Conservation (phyloP, 2,797 vertebrate genomes). For the Muscicapa comitata region DNA sequence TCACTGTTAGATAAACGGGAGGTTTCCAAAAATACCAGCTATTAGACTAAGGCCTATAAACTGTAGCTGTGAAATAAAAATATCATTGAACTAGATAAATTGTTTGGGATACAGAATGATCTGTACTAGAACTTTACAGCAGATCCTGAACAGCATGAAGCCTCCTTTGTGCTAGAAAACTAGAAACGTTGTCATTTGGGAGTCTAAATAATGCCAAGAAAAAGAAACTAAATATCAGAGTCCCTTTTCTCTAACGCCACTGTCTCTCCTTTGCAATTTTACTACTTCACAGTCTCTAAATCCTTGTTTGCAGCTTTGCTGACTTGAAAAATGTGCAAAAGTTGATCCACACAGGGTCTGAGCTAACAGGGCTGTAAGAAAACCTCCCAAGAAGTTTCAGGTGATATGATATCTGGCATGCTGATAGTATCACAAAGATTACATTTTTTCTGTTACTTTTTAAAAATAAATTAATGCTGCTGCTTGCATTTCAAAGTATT, state of each 20-base stretch:
- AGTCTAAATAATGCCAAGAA: conserved; percentile 62
- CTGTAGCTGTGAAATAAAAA: conserved; percentile 37
- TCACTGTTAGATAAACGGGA: conserved; percentile 29
- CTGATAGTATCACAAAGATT: conserved; percentile 1
- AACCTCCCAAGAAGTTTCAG: conserved; percentile 48
- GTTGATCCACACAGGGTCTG: neutral
- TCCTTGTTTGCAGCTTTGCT: neutral
- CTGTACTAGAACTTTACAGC: conserved; percentile 41
- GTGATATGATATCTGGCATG: neutral
- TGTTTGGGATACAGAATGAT: conserved; percentile 59
- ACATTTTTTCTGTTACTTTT: neutral
- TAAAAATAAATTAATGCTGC: neutral
- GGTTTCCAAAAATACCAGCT: conserved; percentile 58
- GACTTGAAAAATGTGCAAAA: conserved; percentile 20
- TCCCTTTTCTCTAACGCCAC: neutral
- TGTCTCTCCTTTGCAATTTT: conserved; percentile 10
- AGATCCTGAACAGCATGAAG: conserved; percentile 37
- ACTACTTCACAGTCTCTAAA: conserved; percentile 17
- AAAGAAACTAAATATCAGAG: conserved; percentile 60
- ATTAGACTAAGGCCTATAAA: conserved; percentile 29
- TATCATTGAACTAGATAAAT: conserved; percentile 36
- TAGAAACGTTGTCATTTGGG: conserved; percentile 52
- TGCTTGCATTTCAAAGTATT: conserved; percentile 28
- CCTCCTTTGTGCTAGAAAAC: conserved; percentile 55
- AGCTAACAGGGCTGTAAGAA: neutral